Conservation (phyloP, 2,113 vertebrate genomes). For the Condylura cristata region DNA sequence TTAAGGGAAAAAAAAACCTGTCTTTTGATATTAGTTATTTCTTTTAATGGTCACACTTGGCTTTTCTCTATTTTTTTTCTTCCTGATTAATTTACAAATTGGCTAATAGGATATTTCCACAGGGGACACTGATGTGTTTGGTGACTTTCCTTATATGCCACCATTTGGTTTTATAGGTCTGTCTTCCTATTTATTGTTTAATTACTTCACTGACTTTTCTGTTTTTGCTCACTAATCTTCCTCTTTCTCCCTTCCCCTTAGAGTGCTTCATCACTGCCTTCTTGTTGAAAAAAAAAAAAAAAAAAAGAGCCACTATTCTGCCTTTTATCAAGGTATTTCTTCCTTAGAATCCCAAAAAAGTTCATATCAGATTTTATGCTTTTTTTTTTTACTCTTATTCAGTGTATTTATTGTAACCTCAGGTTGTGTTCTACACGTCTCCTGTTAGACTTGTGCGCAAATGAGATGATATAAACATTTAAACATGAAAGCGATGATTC, state of each 20-base stretch:
- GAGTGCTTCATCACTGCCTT: background rate
- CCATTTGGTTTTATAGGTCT: background rate
- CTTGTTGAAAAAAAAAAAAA: constrained; percentile 44
- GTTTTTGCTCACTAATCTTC: background rate
- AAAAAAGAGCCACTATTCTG: constrained; percentile 2
- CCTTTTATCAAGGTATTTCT: background rate
- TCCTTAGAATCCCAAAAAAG: background rate
- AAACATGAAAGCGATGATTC: constrained; percentile 22
- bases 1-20: background rate
- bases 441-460: background rate
- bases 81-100: background rate
- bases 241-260: background rate
- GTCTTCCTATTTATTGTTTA: background rate
- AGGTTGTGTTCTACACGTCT: background rate
- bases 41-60: background rate
- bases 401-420: constrained; percentile 28
- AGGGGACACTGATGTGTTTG: background rate
- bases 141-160: background rate
- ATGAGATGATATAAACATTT: constrained; percentile 22
- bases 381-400: constrained; percentile 20
- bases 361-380: background rate
- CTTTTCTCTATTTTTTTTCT: background rate
- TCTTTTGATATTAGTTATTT: constrained; percentile 20
- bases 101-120: constrained; percentile 11
- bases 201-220: background rate